These are phyloP conservation scores for Meteorus colon DNA, from an alignment of 2,888 invertebrate species.

Conservation along the genomic window DNA sequence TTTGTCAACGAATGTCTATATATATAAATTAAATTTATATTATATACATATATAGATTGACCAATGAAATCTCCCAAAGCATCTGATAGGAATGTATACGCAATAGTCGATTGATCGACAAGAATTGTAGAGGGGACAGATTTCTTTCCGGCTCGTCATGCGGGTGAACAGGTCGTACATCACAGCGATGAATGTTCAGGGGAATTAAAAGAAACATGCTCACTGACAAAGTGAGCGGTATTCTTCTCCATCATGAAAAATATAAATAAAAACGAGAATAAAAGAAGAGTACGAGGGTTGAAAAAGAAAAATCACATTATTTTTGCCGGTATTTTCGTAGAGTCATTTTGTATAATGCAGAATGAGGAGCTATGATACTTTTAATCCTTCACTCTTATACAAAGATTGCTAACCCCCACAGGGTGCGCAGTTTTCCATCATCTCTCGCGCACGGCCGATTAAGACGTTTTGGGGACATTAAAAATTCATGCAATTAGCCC, in stretches of 20 bases:
- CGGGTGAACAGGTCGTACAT: conserved; percentile 40
- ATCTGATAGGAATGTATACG: conserved; percentile 35
- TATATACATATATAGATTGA: conserved; percentile 1
- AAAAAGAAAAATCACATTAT: background rate
- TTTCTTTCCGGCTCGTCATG: conserved; percentile 33
- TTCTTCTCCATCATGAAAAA: background rate
- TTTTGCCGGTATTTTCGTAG: conserved; percentile 7
- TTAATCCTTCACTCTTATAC: conserved; percentile 17
- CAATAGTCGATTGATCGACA: conserved; percentile 37
- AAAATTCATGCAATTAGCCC: conserved; percentile 71
- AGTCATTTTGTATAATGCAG: conserved; percentile 27
- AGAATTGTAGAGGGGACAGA: conserved; percentile 16
- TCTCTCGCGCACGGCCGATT: conserved; percentile 61
- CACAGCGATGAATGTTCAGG: background rate
- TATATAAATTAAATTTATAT: background rate
- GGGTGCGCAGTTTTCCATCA: conserved; percentile 62
- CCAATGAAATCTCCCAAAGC: background rate
- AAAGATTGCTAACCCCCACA: conserved; percentile 24
- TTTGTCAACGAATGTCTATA: background rate
- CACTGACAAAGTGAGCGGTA: conserved; percentile 12
- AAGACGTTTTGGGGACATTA: conserved; percentile 66
- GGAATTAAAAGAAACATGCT: conserved; percentile 18
- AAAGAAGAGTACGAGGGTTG: background rate
- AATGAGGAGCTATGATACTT: conserved; percentile 21
- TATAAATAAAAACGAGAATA: background rate